A percentile compares a stretch with the other conserved stretches of the same genome.
Conservation (phyloP, 2,113 vertebrate genomes). For the Halcyon senegalensis region DNA sequence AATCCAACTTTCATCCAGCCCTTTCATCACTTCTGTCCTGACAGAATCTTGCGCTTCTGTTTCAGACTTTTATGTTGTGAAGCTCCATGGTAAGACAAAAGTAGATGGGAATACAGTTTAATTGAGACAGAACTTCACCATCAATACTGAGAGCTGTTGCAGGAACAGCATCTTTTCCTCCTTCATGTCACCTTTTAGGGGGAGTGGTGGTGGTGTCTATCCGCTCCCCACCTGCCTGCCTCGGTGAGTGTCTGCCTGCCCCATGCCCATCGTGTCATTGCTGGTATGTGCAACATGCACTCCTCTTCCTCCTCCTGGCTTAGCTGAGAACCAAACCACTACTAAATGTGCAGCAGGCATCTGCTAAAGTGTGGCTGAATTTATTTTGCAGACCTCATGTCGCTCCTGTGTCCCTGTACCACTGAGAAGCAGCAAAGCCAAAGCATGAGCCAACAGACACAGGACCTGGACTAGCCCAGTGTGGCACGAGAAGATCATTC, state of each 20-base stretch:
- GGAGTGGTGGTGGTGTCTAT: accelerated
- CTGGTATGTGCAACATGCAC: accelerated
- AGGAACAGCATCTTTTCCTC: background rate
- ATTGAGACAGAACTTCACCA: background rate
- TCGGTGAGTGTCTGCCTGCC: background rate
- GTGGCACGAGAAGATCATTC: background rate
- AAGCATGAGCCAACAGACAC: background rate
- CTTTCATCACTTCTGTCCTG: background rate
- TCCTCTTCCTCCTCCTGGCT: background rate
- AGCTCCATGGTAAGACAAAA: background rate
- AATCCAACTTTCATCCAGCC: background rate
- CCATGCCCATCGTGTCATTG: accelerated
- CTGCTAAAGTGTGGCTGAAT: background rate
- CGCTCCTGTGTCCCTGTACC: background rate
- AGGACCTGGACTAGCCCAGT: background rate
- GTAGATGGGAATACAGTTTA: background rate
- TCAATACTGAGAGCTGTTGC: background rate
- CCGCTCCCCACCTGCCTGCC: no score
- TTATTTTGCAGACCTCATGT: background rate
- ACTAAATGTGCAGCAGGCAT: background rate
- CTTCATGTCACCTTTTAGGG: accelerated
- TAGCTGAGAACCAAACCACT: no score
- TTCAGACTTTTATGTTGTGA: background rate
- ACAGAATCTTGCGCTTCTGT: background rate
- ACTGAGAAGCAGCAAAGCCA: background rate